Conservation (phyloP, 2,888 invertebrate species). For the Drosophila tripunctata region DNA sequence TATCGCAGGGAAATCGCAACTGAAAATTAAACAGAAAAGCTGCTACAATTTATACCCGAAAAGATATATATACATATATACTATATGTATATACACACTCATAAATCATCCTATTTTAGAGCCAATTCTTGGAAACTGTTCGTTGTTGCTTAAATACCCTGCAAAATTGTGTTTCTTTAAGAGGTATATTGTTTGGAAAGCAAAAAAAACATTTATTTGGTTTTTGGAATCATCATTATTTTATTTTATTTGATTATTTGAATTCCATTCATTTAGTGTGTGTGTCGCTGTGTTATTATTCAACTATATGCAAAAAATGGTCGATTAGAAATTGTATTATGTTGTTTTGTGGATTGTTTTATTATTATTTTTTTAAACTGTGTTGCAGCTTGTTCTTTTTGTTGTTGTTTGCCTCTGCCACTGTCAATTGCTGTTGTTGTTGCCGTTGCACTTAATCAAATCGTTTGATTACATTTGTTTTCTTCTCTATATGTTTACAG, state of each 20-base stretch:
- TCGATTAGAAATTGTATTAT: constrained; percentile 68
- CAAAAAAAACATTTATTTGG: constrained; percentile 1
- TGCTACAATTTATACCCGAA: constrained; percentile 13
- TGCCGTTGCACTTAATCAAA: constrained; percentile 41
- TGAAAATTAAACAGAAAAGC: constrained; percentile 13
- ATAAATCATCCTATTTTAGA: constrained; percentile 4
- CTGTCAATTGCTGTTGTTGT: constrained; percentile 9
- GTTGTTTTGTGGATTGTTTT: constrained; percentile 19
- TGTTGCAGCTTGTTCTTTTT: too few relatives aligned
- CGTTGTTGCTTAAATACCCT: constrained; percentile 7
- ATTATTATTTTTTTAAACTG: constrained; percentile 30
- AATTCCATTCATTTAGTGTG: constrained; percentile 69
- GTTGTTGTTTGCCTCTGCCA: constrained; percentile 17
- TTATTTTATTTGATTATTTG: constrained; percentile 72
- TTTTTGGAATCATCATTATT: constrained; percentile 60
- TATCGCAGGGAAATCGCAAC: constrained; percentile 6
- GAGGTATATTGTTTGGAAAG: background rate
- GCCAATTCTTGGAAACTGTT: constrained; percentile 11
- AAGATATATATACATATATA: background rate
- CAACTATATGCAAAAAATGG: constrained; percentile 74
- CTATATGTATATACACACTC: background rate
- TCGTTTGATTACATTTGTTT: constrained; percentile 36
- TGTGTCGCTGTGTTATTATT: constrained; percentile 64
- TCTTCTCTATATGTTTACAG: constrained; percentile 44
- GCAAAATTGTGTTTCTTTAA: background rate